Conservation (phyloP, 2,888 invertebrate genomes). For the Leucoptera coffeella region DNA sequence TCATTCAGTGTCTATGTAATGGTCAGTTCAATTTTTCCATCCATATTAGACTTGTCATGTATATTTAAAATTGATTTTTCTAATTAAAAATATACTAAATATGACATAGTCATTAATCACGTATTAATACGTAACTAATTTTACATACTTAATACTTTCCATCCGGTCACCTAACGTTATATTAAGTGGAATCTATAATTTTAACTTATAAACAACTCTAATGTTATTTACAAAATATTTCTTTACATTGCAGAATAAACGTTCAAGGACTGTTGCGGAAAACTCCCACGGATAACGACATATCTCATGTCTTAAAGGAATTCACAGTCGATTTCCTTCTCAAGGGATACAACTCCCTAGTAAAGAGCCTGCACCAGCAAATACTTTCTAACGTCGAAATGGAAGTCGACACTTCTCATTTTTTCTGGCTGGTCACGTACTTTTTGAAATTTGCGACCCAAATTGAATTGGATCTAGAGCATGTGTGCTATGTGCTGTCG, state of each 20-base stretch:
- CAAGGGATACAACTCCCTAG: slow-evolving; percentile 65
- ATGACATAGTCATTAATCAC: too few species aligned
- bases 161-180: too few species aligned
- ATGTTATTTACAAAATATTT: neutral
- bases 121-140: too few species aligned
- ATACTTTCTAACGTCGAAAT: slow-evolving; percentile 47
- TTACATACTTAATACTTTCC: too few species aligned
- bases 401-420: slow-evolving; percentile 71
- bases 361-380: slow-evolving; percentile 59
- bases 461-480: slow-evolving; percentile 65
- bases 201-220: too few species aligned
- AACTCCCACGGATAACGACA: slow-evolving; percentile 67
- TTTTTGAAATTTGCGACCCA: slow-evolving; percentile 73
- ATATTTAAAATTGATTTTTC: too few species aligned
- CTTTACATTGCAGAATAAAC: slow-evolving; percentile 50
- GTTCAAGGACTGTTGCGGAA: slow-evolving; percentile 65
- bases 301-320: slow-evolving; percentile 68
- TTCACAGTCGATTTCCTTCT: slow-evolving; percentile 74
- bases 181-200: too few species aligned
- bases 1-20: too few species aligned
- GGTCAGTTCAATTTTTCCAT: too few species aligned
- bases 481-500: slow-evolving; percentile 60
- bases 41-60: too few species aligned
- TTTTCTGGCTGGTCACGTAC: slow-evolving; percentile 76
- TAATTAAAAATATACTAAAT: too few species aligned